Evolutionary conservation across 2,113 vertebrate species (phyloP).

Genomic region (Nasalis larvatus): DNA sequence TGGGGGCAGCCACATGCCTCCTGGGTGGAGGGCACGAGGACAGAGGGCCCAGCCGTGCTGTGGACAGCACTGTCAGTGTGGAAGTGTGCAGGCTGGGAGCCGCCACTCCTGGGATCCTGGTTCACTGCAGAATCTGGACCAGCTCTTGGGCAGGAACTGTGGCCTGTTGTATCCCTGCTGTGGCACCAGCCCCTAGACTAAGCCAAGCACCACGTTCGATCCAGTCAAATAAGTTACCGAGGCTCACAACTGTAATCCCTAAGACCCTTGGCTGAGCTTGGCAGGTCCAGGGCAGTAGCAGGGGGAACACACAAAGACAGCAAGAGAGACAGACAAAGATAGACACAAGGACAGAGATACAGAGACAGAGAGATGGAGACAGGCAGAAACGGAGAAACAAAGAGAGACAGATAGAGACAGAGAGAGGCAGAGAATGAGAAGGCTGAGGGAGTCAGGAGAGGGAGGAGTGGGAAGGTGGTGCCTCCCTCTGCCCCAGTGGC

Average conservation of each 20-base stretch:
- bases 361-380: no score
- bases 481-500: rapidly evolving
- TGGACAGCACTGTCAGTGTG: neutral
- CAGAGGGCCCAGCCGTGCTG: neutral
- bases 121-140: neutral
- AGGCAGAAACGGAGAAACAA: neutral
- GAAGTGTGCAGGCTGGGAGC: neutral
- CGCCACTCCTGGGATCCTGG: neutral
- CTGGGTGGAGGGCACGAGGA: rapidly evolving
- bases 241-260: no score
- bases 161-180: neutral
- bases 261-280: neutral
- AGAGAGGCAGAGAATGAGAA: neutral
- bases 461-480: neutral
- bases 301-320: neutral
- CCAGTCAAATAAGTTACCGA: neutral
- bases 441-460: neutral
- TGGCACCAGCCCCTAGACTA: neutral
- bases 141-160: neutral
- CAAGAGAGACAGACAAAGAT: neutral
- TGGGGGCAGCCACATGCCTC: no score
- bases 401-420: no score
- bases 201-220: neutral
- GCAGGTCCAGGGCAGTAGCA: neutral
- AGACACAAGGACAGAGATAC: neutral